A percentile compares a stretch with the other conserved stretches of the same genome.
Conservation (phyloP, 1,140 invertebrate species). For the Penaeus japonicus region DNA sequence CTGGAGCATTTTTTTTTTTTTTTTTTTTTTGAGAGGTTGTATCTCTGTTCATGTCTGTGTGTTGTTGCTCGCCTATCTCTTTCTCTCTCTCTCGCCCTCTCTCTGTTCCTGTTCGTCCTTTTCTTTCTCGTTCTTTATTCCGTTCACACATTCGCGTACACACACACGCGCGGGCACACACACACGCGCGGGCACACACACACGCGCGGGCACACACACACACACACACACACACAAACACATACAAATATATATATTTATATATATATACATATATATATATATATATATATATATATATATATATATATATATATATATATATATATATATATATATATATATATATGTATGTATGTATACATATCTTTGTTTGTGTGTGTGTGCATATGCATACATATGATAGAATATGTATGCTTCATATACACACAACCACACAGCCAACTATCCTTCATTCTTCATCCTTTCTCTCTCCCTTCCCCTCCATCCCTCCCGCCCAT, state of each 20-base stretch:
- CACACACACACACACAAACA: too few relatives aligned
- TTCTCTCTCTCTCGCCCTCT: too few relatives aligned
- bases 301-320: background rate
- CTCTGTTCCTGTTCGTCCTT: too few relatives aligned
- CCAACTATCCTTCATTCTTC: too few relatives aligned
- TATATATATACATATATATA: background rate
- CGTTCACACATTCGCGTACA: background rate
- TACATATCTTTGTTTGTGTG: background rate
- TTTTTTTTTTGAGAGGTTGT: too few relatives aligned
- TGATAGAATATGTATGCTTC: too few relatives aligned
- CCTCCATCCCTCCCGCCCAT: too few relatives aligned
- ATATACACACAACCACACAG: too few relatives aligned
- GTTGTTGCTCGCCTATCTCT: too few relatives aligned
- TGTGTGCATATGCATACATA: background rate
- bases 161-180: background rate
- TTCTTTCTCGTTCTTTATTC: background rate
- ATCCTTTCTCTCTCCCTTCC: background rate
- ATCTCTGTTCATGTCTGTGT: too few relatives aligned
- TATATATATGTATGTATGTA: conserved; percentile 3
- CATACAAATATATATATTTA: too few relatives aligned
- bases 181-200: background rate
- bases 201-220: background rate
- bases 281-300: background rate
- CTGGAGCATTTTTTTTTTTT: too few relatives aligned
- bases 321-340: conserved; percentile 4